phyloP scores from a whole-genome alignment of 53 echinoderm and acorn worm species.

The Patiria pectinifera region DNA sequence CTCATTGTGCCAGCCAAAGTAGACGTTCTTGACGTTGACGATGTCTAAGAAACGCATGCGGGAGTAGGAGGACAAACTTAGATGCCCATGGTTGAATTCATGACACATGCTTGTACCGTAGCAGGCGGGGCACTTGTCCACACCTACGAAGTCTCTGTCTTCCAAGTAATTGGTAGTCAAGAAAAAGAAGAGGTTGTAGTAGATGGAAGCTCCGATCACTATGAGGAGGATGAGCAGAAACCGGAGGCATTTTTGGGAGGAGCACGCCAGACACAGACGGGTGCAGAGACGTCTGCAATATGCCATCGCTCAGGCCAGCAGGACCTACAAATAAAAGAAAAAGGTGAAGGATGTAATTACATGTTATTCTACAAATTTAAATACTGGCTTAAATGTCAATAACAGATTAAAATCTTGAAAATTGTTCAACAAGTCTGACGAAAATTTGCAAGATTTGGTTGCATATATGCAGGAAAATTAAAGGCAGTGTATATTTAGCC shows the following conservation, averaged over 20 bases:
- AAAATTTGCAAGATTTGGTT: no score
- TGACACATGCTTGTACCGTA: constrained; percentile 83
- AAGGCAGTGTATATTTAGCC: no score
- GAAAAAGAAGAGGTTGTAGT: constrained; percentile 64
- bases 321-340: not conserved
- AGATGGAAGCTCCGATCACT: not conserved
- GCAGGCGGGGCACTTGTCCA: constrained; percentile 92
- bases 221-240: constrained; percentile 9
- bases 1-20: constrained; percentile 77
- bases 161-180: constrained; percentile 72
- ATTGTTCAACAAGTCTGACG: no score
- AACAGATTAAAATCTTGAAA: no score
- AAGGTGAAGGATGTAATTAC: not conserved
- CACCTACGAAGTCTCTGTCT: constrained; percentile 73
- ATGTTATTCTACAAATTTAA: not conserved
- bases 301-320: constrained; percentile 13
- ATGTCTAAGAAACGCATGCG: constrained; percentile 83
- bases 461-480: no score
- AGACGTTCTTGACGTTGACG: constrained; percentile 91
- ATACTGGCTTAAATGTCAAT: no score
- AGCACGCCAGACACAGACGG: constrained; percentile 31
- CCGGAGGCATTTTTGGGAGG: not conserved
- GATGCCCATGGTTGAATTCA: constrained; percentile 72
- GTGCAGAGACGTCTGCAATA: constrained; percentile 30
- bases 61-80: constrained; percentile 83